These are phyloP conservation scores for Cebidichthys violaceus DNA, from an alignment of 2,113 vertebrate genomes.

Conservation along the genomic window DNA sequence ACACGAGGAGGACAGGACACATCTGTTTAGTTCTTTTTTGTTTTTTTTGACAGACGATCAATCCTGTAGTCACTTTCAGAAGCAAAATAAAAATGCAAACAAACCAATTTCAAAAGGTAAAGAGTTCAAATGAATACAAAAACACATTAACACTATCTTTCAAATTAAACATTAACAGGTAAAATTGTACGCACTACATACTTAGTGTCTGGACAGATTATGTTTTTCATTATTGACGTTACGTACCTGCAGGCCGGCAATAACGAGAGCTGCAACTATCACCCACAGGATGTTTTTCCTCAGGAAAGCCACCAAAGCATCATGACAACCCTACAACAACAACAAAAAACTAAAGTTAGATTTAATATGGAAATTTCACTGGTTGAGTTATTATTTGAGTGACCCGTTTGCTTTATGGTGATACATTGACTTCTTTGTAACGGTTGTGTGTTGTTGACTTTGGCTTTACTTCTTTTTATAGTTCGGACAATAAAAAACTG, in stretches of 20 bases:
- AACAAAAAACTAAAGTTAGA: neutral
- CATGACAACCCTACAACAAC: constrained; percentile 85
- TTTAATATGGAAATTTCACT: neutral
- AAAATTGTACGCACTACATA: neutral
- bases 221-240: neutral
- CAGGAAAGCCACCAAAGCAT: constrained; percentile 69
- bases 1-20: neutral
- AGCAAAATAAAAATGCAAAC: neutral
- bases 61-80: neutral
- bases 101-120: too few species aligned
- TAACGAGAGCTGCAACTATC: constrained; percentile 87
- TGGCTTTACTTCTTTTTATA: neutral
- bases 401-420: neutral
- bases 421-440: neutral
- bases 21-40: neutral
- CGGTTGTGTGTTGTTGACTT: neutral
- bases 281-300: constrained; percentile 83
- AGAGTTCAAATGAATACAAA: neutral
- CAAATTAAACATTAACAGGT: neutral
- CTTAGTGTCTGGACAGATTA: neutral
- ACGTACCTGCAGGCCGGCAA: constrained; percentile 91
- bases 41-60: neutral
- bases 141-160: neutral
- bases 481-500: neutral
- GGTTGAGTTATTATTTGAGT: neutral